Conservation (phyloP, 2,113 vertebrate genomes). For the Pachycephala philippinensis region DNA sequence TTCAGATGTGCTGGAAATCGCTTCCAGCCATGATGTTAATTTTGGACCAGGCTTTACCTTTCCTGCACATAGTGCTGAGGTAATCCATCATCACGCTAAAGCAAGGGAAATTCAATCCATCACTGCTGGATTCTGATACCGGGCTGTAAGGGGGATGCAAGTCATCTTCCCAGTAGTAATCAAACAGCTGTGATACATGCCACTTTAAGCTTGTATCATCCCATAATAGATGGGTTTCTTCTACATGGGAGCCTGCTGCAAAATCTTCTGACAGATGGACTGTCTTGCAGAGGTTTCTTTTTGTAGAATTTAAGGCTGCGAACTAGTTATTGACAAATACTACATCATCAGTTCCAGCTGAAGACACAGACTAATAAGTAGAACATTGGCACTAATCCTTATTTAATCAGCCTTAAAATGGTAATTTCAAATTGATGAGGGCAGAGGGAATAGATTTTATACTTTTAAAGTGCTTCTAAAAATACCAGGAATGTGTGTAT, state of each 20-base stretch:
- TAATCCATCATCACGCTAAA: conserved; percentile 76
- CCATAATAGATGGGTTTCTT: conserved; percentile 74
- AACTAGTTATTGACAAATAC: conserved; percentile 83
- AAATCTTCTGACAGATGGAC: conserved; percentile 73
- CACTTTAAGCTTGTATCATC: conserved; percentile 73
- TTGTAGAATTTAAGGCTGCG: conserved; percentile 72
- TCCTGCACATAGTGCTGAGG: conserved; percentile 53
- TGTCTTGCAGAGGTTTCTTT: conserved; percentile 71
- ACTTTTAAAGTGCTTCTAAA: conserved; percentile 76
- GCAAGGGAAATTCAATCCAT: conserved; percentile 73
- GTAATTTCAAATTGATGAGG: conserved; percentile 82
- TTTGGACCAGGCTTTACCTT: conserved; percentile 61
- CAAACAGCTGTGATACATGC: conserved; percentile 80
- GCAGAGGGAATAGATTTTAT: conserved; percentile 78
- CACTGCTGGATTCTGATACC: conserved; percentile 73
- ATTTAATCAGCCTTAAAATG: conserved; percentile 86
- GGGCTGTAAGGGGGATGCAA: conserved; percentile 67
- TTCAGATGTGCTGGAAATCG: conserved; percentile 12
- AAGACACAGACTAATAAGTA: conserved; percentile 83
- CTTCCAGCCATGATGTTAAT: conserved; percentile 67
- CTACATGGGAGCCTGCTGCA: conserved; percentile 64
- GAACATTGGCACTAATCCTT: conserved; percentile 83
- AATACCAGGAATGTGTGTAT: conserved; percentile 64
- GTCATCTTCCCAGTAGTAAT: conserved; percentile 74
- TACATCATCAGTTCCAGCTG: conserved; percentile 81